phyloP scores from a whole-genome alignment of 2,888 invertebrate genomes.

The Pheosia gnoma region DNA sequence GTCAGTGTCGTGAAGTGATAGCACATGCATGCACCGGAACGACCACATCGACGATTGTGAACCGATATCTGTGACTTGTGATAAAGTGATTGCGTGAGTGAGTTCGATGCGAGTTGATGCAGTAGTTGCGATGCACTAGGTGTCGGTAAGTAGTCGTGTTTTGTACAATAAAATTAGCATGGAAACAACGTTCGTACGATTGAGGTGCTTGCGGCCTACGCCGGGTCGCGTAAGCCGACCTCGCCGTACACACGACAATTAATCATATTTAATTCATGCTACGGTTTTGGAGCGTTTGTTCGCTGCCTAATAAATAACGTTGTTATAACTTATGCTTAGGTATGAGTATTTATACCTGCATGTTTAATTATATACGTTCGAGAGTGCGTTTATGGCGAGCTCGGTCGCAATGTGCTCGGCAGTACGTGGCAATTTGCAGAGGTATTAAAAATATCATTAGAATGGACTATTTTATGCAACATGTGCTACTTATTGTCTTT shows the following conservation, averaged over 20 bases:
- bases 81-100: constrained; percentile 60
- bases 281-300: constrained; percentile 16
- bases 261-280: constrained; percentile 22
- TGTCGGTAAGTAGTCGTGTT: constrained; percentile 64
- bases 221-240: constrained; percentile 9
- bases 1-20: constrained; percentile 73
- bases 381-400: background rate
- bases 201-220: constrained; percentile 26
- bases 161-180: constrained; percentile 61
- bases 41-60: constrained; percentile 55
- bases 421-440: background rate
- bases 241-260: constrained; percentile 12
- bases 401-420: background rate
- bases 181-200: constrained; percentile 36
- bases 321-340: constrained; percentile 9
- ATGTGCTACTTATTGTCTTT: background rate
- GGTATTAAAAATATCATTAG: background rate
- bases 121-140: constrained; percentile 53
- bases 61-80: constrained; percentile 69
- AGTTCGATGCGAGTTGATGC: constrained; percentile 59
- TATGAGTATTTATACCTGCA: background rate
- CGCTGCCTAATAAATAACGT: constrained; percentile 25
- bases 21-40: constrained; percentile 60
- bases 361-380: background rate
- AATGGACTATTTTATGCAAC: background rate